These are phyloP conservation scores for Drosophila fungiperda DNA, from an alignment of 2,888 invertebrate species.

Conservation along the genomic window DNA sequence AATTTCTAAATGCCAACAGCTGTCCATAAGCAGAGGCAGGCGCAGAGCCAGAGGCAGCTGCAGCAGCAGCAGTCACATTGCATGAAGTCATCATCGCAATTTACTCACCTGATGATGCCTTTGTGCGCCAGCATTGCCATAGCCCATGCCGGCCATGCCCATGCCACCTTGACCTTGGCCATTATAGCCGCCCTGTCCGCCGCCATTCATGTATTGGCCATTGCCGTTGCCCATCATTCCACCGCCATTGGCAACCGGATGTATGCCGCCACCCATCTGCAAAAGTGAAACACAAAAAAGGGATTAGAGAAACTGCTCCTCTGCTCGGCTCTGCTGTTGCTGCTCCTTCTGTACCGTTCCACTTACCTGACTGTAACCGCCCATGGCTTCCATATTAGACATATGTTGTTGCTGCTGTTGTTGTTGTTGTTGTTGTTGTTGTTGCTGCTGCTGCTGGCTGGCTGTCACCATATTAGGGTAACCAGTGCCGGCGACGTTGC, in stretches of 20 bases:
- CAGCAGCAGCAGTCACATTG: constrained; percentile 17
- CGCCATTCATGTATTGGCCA: constrained; percentile 83
- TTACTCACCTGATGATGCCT: constrained; percentile 85
- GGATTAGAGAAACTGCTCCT: not conserved
- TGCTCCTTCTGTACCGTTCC: not conserved
- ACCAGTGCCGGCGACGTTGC: constrained; percentile 18
- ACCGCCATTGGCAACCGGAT: constrained; percentile 78
- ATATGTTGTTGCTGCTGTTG: constrained; percentile 78
- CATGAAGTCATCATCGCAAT: constrained; percentile 40
- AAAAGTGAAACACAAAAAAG: not conserved
- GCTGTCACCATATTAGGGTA: constrained; percentile 75
- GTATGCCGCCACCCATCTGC: constrained; percentile 84
- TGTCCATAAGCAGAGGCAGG: constrained; percentile 17
- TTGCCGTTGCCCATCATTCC: constrained; percentile 76
- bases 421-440: constrained; percentile 75
- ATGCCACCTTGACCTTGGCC: constrained; percentile 69
- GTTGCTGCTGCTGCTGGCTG: constrained; percentile 56
- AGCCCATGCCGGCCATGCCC: constrained; percentile 82
- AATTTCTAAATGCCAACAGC: constrained; percentile 41
- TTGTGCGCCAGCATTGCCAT: constrained; percentile 75
- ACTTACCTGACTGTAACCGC: constrained; percentile 84
- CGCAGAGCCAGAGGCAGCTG: constrained; percentile 6
- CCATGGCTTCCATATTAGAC: constrained; percentile 84
- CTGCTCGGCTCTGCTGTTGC: not conserved
- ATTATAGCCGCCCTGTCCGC: constrained; percentile 71